Evolutionary conservation across 2,113 vertebrate genomes (phyloP).

Genomic region (Tautogolabrus adspersus): DNA sequence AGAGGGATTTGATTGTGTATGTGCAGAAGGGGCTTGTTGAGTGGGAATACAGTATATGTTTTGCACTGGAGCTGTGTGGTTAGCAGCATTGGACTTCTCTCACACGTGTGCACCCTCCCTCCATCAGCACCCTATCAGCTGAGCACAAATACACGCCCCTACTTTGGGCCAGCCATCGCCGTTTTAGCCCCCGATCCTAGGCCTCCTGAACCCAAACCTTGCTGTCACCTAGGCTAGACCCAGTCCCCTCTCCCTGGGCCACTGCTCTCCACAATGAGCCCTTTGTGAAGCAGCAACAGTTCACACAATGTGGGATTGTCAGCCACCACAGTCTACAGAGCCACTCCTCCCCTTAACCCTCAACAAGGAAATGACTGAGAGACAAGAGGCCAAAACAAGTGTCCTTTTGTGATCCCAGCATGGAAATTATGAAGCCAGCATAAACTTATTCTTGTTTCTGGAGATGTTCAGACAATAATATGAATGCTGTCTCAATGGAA

Average conservation of each 20-base stretch:
- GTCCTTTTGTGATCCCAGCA: constrained; percentile 68
- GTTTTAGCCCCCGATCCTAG: constrained; percentile 63
- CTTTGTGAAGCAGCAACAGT: constrained; percentile 77
- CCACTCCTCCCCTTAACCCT: constrained; percentile 70
- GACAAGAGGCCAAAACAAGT: constrained; percentile 72
- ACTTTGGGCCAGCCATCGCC: constrained; percentile 24
- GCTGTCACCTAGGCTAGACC: constrained; percentile 71
- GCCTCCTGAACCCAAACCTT: constrained; percentile 66
- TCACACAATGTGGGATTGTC: constrained; percentile 81
- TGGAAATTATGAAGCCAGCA: constrained; percentile 67
- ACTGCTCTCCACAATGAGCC: constrained; percentile 71
- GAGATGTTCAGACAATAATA: constrained; percentile 57
- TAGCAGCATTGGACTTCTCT: constrained; percentile 47
- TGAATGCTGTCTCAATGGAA: constrained; percentile 58
- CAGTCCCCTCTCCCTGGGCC: constrained; percentile 63
- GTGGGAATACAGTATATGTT: constrained; percentile 27
- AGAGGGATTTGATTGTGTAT: constrained; percentile 25
- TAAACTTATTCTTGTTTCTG: constrained; percentile 66
- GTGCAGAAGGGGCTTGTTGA: constrained; percentile 12
- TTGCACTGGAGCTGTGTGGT: constrained; percentile 3
- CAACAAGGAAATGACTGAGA: constrained; percentile 69
- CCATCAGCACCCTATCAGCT: constrained; percentile 22
- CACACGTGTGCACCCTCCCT: constrained; percentile 52
- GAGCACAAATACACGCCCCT: constrained; percentile 25
- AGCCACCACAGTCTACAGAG: constrained; percentile 65